Percentiles rank a stretch among this genome's conserved stretches.
Conservation (phyloP, 1,140 invertebrate species). For the Colletes gigas region DNA sequence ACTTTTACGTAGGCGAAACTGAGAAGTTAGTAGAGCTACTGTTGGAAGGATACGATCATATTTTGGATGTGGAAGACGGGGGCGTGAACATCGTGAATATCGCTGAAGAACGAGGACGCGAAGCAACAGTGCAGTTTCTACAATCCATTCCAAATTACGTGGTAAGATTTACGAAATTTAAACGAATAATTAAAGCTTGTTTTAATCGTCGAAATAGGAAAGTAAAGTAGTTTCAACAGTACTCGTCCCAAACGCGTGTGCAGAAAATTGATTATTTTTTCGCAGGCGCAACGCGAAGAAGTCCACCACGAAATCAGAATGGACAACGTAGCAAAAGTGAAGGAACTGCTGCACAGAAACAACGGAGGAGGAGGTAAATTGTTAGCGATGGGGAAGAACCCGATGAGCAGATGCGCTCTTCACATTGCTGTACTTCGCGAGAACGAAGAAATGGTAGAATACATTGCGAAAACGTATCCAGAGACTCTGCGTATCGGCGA, state of each 20-base stretch:
- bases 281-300: slow-evolving; percentile 86
- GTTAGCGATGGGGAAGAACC: slow-evolving; percentile 89
- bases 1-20: slow-evolving; percentile 84
- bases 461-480: slow-evolving; percentile 87
- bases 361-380: slow-evolving; percentile 85
- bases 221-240: too few species aligned
- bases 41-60: slow-evolving; percentile 93
- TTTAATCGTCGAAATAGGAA: too few species aligned
- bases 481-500: slow-evolving; percentile 89
- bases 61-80: slow-evolving; percentile 89
- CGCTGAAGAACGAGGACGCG: slow-evolving; percentile 84
- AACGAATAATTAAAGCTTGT: too few species aligned
- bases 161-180: slow-evolving; percentile 82
- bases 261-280: slow-evolving; percentile 69
- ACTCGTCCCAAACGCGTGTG: too few species aligned
- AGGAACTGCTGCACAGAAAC: slow-evolving; percentile 82
- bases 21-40: slow-evolving; percentile 89
- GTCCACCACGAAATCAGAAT: slow-evolving; percentile 88
- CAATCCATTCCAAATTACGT: slow-evolving; percentile 87
- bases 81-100: slow-evolving; percentile 86
- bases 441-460: slow-evolving; percentile 88
- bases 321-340: slow-evolving; percentile 84
- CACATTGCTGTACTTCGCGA: slow-evolving; percentile 92
- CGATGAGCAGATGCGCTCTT: slow-evolving; percentile 86
- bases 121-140: slow-evolving; percentile 85